A percentile compares a stretch with the other conserved stretches of the same genome.
These are phyloP conservation scores for Zygothrica quintamaculata DNA, from an alignment of 2,888 invertebrate genomes.

Conservation along the genomic window DNA sequence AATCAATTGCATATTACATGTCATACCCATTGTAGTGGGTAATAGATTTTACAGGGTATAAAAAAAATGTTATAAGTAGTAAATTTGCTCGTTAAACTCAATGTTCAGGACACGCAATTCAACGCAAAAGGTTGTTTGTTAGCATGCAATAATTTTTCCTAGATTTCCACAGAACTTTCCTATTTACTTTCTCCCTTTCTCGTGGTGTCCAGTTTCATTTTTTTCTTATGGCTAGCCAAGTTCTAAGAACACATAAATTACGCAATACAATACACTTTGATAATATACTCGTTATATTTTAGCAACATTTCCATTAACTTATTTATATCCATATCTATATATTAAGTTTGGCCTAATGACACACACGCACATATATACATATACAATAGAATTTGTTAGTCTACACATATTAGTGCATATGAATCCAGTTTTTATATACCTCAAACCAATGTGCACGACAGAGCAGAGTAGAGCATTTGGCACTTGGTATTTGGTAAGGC, in stretches of 20 bases:
- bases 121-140: constrained; percentile 16
- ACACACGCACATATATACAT: constrained; percentile 6
- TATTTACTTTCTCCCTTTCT: constrained; percentile 3
- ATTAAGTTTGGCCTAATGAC: neutral
- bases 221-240: constrained; percentile 1
- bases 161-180: neutral
- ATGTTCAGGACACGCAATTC: constrained; percentile 50
- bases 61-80: constrained; percentile 48
- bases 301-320: constrained; percentile 6
- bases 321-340: constrained; percentile 3
- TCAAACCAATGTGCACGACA: too few species aligned
- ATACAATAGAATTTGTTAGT: constrained; percentile 24
- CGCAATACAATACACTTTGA: constrained; percentile 47
- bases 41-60: neutral
- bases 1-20: too few species aligned
- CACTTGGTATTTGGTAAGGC: too few species aligned
- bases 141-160: constrained; percentile 34
- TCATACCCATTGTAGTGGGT: too few species aligned
- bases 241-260: constrained; percentile 50
- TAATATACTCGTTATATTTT: constrained; percentile 18
- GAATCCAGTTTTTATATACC: neutral
- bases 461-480: neutral
- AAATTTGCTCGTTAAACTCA: constrained; percentile 48
- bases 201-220: too few species aligned
- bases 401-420: constrained; percentile 24